Evolutionary conservation across 2,888 invertebrate genomes (phyloP).

Genomic region (Crepidodera aurea): DNA sequence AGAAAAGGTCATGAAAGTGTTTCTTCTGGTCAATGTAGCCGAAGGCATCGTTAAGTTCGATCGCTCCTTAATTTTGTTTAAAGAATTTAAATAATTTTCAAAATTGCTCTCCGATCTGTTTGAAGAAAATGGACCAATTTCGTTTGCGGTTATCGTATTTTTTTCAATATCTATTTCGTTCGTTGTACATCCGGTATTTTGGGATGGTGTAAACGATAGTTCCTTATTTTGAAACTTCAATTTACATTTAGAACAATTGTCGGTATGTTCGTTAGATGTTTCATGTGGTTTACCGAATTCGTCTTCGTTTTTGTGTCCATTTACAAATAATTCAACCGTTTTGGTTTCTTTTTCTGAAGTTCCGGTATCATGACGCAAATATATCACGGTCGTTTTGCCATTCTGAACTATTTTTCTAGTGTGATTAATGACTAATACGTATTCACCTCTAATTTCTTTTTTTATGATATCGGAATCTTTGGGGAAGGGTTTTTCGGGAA

Average conservation of each 20-base stretch:
- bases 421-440: constrained; percentile 47
- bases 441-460: constrained; percentile 29
- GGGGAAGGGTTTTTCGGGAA: constrained; percentile 43
- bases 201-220: no score
- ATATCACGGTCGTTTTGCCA: constrained; percentile 40
- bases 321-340: no score
- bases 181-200: no score
- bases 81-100: constrained; percentile 35
- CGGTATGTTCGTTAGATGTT: constrained; percentile 30
- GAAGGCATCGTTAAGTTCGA: constrained; percentile 44
- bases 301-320: no score
- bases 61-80: constrained; percentile 46
- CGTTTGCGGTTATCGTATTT: not conserved
- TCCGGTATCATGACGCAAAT: constrained; percentile 31
- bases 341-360: constrained; percentile 19
- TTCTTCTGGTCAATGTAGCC: constrained; percentile 35
- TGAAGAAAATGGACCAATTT: no score
- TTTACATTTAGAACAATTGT: constrained; percentile 40
- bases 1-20: constrained; percentile 42
- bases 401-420: constrained; percentile 38
- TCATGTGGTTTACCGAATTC: constrained; percentile 18
- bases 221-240: constrained; percentile 33
- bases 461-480: constrained; percentile 22
- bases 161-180: no score
- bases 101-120: no score